phyloP scores from a whole-genome alignment of 2,888 invertebrate genomes.

The Acrobasis consociella region DNA sequence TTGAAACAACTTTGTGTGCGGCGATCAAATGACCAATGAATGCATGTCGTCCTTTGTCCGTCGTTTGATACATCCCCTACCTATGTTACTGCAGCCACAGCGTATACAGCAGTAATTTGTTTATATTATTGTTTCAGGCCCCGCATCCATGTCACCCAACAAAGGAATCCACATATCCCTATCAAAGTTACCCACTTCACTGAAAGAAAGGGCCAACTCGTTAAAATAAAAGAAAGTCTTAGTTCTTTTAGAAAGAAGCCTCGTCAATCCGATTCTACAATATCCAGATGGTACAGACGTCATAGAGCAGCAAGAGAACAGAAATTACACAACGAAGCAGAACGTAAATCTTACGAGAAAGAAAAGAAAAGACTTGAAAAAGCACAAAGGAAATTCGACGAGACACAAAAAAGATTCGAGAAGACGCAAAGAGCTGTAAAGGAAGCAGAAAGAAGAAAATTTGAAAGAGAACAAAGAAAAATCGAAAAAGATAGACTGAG shows the following conservation, averaged over 20 bases:
- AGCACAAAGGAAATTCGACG: slow-evolving; percentile 1
- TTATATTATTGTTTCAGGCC: slow-evolving; percentile 9
- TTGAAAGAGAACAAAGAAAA: not conserved
- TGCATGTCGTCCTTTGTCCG: too few relatives aligned
- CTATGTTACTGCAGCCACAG: too few relatives aligned
- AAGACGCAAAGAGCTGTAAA: not conserved
- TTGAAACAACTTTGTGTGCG: too few relatives aligned
- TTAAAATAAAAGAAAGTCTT: slow-evolving; percentile 14
- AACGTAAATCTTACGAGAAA: not conserved
- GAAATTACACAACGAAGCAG: not conserved
- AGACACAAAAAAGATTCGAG: not conserved
- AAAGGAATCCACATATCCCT: not conserved
- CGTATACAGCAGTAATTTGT: not conserved
- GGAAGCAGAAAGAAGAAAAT: not conserved
- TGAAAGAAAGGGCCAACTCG: not conserved
- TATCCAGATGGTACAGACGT: not conserved
- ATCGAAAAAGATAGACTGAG: not conserved
- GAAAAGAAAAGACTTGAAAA: not conserved
- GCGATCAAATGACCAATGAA: too few relatives aligned
- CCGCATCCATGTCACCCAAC: not conserved
- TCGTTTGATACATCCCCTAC: too few relatives aligned
- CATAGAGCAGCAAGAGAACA: slow-evolving; percentile 6
- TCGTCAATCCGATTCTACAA: not conserved
- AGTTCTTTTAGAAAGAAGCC: not conserved
- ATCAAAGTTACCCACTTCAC: not conserved